Evolutionary conservation across 92 coral and sea anemone genomes (phyloP), one percentile per base, ranked within the genome.

Genomic region (Metridium senile): DNA sequence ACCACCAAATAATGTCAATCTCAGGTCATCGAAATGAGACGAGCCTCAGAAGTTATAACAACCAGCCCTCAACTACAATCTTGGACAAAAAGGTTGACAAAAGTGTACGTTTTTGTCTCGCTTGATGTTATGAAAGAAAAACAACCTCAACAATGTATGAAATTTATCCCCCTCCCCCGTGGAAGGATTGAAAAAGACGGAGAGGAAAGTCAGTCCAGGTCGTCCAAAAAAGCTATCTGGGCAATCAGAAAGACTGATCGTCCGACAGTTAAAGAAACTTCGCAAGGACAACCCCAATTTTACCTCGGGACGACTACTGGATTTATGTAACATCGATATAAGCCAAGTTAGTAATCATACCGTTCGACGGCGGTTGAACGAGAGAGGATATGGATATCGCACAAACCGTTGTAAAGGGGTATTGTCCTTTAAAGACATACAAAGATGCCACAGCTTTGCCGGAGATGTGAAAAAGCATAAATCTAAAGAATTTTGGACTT

Each of bases 341-440:
- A 27, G 54, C 28, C 56, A 62, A 11, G 62, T 70, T 28, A 65
- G 77, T 31, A 58, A 47, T 17, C 57, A 76, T 46, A 85, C 86
- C 1, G 86, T 74, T 2, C 21, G 72, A 4, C 74, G 90, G 1
- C 9, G 26, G 22, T 11, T 81, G 27, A 33, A 81, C 27, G 35
- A 57, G 59, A 33, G 74, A 0, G 76, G 86, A 11, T 85, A 81
- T 53, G 28, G 34, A n/a, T 68, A 39, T 62, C 58, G 81, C 4
- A 86, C 81, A 85, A 62, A 86, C 46, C 43, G 86, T 51, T 66
- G 81, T 47, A 85, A 85, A 34, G 75, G 85, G n/a, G 23, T 79
- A 18, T 34, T 80, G 52, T 71, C 51, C 4, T 53, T 30, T 47
- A 29, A 45, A 26, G 89, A 85, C 71, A 35, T 70, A 8, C 25